These are phyloP conservation scores for Trilocha varians DNA, from an alignment of 2,888 invertebrate species.

Conservation along the genomic window DNA sequence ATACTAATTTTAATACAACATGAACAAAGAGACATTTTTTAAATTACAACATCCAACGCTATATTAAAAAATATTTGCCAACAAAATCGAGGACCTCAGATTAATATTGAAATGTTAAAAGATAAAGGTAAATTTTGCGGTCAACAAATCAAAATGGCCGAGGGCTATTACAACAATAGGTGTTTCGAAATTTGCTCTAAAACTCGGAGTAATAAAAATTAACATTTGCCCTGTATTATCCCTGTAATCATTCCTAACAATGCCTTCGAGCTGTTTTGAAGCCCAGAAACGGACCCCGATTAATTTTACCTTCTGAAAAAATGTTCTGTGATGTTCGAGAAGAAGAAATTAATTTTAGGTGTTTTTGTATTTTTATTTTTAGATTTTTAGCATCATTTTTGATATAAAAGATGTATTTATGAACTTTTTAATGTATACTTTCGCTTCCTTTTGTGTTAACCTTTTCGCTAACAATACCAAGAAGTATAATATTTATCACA, in stretches of 20 bases:
- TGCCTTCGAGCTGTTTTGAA: constrained; percentile 61
- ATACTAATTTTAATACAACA: no score
- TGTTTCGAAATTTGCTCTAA: constrained; percentile 36
- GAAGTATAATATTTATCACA: no score
- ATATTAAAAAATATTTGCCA: no score
- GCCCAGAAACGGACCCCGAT: constrained; percentile 60
- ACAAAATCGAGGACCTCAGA: not conserved
- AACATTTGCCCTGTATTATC: constrained; percentile 61
- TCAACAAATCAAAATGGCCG: constrained; percentile 20
- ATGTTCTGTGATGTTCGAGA: constrained; percentile 23
- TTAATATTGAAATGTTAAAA: not conserved
- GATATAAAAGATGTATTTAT: no score
- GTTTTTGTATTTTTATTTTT: constrained; percentile 24
- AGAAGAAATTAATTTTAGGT: not conserved
- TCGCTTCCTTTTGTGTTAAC: no score
- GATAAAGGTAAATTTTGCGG: constrained; percentile 15
- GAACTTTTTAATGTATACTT: no score
- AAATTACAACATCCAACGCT: no score
- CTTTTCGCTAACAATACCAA: no score
- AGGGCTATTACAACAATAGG: constrained; percentile 25
- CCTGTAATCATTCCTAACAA: constrained; percentile 64
- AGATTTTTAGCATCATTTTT: no score
- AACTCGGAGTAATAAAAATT: constrained; percentile 57
- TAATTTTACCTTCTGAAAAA: constrained; percentile 59
- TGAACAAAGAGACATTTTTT: no score